Evolutionary conservation across 2,797 vertebrate species (phyloP), one percentile per base, ranked within the genome.

Genomic region (Podargus strigoides): DNA sequence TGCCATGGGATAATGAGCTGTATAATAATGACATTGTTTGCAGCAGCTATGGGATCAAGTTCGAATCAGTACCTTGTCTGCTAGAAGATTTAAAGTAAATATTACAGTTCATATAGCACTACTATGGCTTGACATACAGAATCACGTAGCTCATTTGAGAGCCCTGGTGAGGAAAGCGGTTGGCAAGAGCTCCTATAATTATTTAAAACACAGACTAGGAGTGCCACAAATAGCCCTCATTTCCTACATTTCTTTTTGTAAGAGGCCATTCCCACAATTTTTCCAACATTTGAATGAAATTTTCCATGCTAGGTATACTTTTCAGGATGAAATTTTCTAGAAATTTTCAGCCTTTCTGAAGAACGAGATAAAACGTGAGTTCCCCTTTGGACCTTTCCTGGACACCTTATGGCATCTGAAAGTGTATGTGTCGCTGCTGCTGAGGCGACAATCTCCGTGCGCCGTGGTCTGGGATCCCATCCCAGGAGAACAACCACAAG

Each of bases 21-120:
- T 77, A 32, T 70, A 93, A 84, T 66, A 94, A 95, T 26, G 74
- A 60, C 36, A 27, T 53, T 62, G 85, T 86, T 67, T 92, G 95
- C 52, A 37, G 37, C 78, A 56, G 26, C 72, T 83, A 44, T 53
- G 36, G 81, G 55, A 78, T 87, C 2, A 3, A 87, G 58, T 69
- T 63, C 69, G 60, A 95, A 93, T 74, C 41, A 87, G 66, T 58
- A 62, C 41, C 49, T 58, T 89, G 75, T 80, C 95, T 92, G 23
- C 27, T 85, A 84, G 73, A 95, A 63, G 84, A 82, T 95, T 95
- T 96, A 18, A 76, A 92, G 74, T 86, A 87, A 95, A 60, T 87
- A 64, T 90, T 94, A 52, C 20, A 64, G 64, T 94, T 90, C 58
- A 34, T 69, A 75, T 26, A 85, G 50, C 5, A 12, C 66, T 82